phyloP scores from a whole-genome alignment of 2,113 vertebrate genomes.

The Mastomys natalensis region DNA sequence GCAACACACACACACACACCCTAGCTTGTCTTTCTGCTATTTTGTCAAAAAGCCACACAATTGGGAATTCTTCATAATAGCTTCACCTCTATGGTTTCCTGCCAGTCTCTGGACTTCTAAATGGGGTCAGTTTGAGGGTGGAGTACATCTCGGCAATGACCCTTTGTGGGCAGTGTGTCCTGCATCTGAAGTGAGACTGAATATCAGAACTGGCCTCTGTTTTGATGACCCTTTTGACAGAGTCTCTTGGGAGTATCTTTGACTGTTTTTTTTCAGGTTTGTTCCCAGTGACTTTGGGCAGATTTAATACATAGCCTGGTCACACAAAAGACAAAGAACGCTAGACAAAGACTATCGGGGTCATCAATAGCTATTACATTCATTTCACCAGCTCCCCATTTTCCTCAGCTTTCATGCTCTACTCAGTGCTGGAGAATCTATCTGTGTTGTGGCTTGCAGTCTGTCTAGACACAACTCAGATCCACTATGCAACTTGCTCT shows the following conservation, averaged over 20 bases:
- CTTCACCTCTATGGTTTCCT: not conserved
- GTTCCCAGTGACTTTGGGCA: not conserved
- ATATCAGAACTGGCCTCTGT: not conserved
- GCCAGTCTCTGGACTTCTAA: not conserved
- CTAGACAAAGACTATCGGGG: not conserved
- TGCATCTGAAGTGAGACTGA: not conserved
- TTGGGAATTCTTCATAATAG: not conserved
- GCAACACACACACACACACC: not conserved
- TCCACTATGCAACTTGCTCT: not conserved
- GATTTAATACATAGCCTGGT: not conserved
- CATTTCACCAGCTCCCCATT: not conserved
- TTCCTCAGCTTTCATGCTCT: not conserved
- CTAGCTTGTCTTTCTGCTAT: not conserved
- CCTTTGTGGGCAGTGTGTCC: not conserved
- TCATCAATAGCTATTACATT: not conserved
- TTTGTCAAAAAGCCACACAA: slow-evolving; percentile 25
- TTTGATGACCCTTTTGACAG: not conserved
- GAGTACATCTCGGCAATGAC: not conserved
- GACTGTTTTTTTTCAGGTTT: slow-evolving; percentile 39
- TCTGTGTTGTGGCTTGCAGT: not conserved
- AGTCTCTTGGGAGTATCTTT: not conserved
- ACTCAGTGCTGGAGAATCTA: not conserved
- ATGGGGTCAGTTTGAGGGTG: not conserved
- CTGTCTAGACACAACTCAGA: not conserved
- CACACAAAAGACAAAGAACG: not conserved